A percentile compares a stretch with the other conserved stretches of the same genome.
Evolutionary conservation across 2,113 vertebrate species (phyloP).

Genomic region (Grus americana): DNA sequence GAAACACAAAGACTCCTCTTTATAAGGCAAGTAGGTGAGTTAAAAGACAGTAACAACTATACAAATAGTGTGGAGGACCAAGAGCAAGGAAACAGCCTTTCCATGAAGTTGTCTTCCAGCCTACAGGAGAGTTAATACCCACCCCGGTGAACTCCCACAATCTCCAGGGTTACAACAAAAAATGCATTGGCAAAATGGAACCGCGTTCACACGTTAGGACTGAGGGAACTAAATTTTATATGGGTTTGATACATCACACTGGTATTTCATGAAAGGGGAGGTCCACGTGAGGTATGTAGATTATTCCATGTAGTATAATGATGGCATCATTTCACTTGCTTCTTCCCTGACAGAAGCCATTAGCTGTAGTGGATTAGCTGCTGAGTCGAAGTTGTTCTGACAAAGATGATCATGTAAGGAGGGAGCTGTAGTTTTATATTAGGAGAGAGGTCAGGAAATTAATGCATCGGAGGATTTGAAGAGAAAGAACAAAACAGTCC

Average conservation of each 20-base stretch:
- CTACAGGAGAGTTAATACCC: background rate
- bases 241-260: background rate
- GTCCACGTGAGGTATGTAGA: background rate
- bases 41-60: background rate
- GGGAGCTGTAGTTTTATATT: background rate
- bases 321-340: background rate
- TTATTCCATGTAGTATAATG: background rate
- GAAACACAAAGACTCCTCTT: background rate
- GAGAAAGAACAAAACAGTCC: background rate
- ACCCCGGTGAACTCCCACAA: fast-evolving
- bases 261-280: background rate
- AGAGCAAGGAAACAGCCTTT: background rate
- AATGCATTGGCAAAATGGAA: background rate
- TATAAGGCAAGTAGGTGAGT: background rate
- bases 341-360: slow-evolving; percentile 19
- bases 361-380: background rate
- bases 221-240: background rate
- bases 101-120: background rate
- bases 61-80: background rate
- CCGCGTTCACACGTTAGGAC: fast-evolving
- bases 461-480: background rate
- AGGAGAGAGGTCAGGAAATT: slow-evolving; percentile 12
- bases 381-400: background rate
- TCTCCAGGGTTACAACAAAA: background rate
- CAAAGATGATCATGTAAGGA: background rate